Conservation (phyloP, 1,140 invertebrate genomes). For the Pogonomyrmex barbatus region DNA sequence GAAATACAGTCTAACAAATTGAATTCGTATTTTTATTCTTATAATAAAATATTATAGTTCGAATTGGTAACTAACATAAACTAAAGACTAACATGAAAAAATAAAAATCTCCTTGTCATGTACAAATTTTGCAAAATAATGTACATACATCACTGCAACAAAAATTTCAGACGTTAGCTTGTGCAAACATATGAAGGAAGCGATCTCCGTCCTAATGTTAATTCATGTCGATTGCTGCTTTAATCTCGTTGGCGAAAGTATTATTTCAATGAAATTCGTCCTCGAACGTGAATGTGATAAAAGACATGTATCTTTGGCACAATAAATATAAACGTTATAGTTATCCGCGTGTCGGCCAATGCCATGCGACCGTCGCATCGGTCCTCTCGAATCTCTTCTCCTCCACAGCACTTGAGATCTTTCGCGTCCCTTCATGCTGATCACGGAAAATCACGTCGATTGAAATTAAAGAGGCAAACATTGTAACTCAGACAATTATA, state of each 20-base stretch:
- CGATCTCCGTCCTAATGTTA: neutral
- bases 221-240: neutral
- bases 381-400: conserved; percentile 6
- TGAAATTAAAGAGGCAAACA: conserved; percentile 62
- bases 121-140: neutral
- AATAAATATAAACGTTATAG: conserved; percentile 81
- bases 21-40: neutral
- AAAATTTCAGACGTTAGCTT: neutral
- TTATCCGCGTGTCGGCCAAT: conserved; percentile 46
- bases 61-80: conserved; percentile 27
- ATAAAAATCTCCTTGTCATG: neutral
- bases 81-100: conserved; percentile 29
- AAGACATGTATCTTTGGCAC: conserved; percentile 84
- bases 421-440: conserved; percentile 56
- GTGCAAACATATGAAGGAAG: neutral
- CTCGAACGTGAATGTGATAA: conserved; percentile 32
- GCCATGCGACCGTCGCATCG: neutral
- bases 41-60: neutral
- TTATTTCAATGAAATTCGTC: conserved; percentile 35
- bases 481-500: conserved; percentile 56
- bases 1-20: conserved; percentile 8
- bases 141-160: neutral
- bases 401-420: conserved; percentile 66
- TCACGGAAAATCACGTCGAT: conserved; percentile 49
- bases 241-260: conserved; percentile 19